phyloP scores from a whole-genome alignment of 2,113 vertebrate species.

The Noctilio leporinus region DNA sequence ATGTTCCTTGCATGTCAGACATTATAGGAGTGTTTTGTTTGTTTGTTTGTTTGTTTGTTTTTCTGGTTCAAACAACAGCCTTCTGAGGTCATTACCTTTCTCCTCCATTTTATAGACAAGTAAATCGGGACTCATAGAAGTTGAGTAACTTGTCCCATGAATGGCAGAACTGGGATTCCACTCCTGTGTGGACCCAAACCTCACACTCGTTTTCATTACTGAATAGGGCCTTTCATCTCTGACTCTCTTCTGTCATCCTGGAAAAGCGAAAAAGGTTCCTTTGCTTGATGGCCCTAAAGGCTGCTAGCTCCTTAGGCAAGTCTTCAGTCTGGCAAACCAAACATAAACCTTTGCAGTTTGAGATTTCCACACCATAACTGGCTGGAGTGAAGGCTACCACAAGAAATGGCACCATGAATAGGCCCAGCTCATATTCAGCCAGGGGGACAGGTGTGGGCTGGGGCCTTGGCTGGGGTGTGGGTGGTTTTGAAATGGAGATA shows the following conservation, averaged over 20 bases:
- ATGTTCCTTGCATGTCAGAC: not conserved
- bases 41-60: too few species aligned
- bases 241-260: not conserved
- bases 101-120: not conserved
- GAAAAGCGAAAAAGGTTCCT: not conserved
- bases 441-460: not conserved
- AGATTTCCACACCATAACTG: not conserved
- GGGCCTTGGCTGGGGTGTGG: not conserved
- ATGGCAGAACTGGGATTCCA: not conserved
- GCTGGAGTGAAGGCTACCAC: not conserved
- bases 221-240: not conserved
- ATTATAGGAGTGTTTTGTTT: not conserved
- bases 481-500: not conserved
- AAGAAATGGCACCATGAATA: fast-evolving
- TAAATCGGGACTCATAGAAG: not conserved
- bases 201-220: not conserved
- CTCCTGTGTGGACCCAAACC: not conserved
- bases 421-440: not conserved
- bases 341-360: not conserved
- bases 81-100: not conserved
- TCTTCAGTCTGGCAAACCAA: not conserved
- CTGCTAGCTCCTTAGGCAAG: not conserved
- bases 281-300: not conserved
- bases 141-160: not conserved
- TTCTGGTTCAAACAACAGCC: not conserved